These are phyloP conservation scores for Phoxinus phoxinus DNA, from an alignment of 2,113 vertebrate species.

Conservation along the genomic window DNA sequence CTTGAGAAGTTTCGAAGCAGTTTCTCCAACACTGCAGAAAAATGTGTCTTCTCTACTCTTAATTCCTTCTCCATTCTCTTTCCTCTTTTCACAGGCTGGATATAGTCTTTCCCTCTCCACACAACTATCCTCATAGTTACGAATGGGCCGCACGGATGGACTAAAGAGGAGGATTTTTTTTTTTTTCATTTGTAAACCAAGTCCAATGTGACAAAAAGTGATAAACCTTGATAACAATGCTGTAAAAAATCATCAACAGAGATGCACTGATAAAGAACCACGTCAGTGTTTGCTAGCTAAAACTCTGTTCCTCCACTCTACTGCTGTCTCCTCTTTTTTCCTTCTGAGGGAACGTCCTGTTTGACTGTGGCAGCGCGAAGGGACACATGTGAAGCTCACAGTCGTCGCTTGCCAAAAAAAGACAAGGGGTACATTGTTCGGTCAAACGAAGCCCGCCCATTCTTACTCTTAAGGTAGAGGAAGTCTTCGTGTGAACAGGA, in stretches of 20 bases:
- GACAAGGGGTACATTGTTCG: background rate
- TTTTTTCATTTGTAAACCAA: slow-evolving; percentile 41
- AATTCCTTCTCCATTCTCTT: background rate
- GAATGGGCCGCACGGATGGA: slow-evolving; percentile 43
- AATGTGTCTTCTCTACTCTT: background rate
- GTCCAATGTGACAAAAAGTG: slow-evolving; percentile 46
- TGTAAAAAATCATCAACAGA: slow-evolving; percentile 24
- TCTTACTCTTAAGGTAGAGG: slow-evolving; percentile 8
- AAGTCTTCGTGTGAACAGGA: slow-evolving; percentile 27
- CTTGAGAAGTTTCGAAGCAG: background rate
- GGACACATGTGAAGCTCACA: slow-evolving; percentile 23
- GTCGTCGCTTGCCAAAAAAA: slow-evolving; percentile 36
- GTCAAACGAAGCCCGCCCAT: background rate
- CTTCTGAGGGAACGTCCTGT: slow-evolving; percentile 30
- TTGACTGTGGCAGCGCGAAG: slow-evolving; percentile 40
- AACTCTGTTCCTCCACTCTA: slow-evolving; percentile 40
- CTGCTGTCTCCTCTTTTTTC: slow-evolving; percentile 38
- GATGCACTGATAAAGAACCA: slow-evolving; percentile 32
- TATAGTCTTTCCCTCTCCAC: slow-evolving; percentile 42
- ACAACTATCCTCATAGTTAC: slow-evolving; percentile 32
- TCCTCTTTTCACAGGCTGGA: slow-evolving; percentile 34
- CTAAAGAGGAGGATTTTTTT: slow-evolving; percentile 45
- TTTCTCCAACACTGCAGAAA: background rate
- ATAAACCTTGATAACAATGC: slow-evolving; percentile 40
- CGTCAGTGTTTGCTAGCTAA: slow-evolving; percentile 34